These are phyloP conservation scores for Napeogenes sylphis DNA, from an alignment of 2,888 invertebrate genomes.

Conservation along the genomic window DNA sequence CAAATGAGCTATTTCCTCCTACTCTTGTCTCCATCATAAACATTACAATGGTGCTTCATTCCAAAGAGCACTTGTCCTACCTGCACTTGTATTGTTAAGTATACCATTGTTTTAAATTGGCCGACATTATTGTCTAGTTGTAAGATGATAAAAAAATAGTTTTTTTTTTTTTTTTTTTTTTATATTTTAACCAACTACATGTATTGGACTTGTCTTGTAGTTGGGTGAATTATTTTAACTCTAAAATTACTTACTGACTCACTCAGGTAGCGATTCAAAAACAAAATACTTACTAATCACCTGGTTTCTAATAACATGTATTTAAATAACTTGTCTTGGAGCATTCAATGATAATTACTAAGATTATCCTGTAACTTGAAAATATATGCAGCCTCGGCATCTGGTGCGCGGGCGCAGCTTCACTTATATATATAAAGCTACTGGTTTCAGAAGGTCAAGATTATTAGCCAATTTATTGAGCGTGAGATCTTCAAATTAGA, in stretches of 20 bases:
- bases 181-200: too few species aligned
- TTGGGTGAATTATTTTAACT: too few species aligned
- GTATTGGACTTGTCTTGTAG: too few species aligned
- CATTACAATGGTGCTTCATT: constrained; percentile 11
- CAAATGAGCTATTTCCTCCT: constrained; percentile 28
- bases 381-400: constrained; percentile 42
- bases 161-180: too few species aligned
- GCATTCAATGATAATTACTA: constrained; percentile 28
- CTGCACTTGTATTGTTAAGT: constrained; percentile 25
- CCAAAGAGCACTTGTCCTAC: constrained; percentile 24
- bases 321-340: constrained; percentile 21
- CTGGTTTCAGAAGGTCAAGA: constrained; percentile 55
- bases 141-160: too few species aligned
- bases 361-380: constrained; percentile 27
- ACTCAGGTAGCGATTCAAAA: constrained; percentile 19
- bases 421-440: constrained; percentile 53
- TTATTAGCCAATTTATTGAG: constrained; percentile 26
- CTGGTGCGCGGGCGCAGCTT: constrained; percentile 55
- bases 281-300: constrained; percentile 17
- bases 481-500: constrained; percentile 2
- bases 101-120: constrained; percentile 16
- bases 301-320: constrained; percentile 19
- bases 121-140: neutral
- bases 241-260: constrained; percentile 5
- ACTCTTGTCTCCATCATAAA: constrained; percentile 17